Percentiles rank a stretch among this genome's conserved stretches.
Evolutionary conservation across 2,888 invertebrate genomes (phyloP).

Genomic region (Listrodromus nycthemerus): DNA sequence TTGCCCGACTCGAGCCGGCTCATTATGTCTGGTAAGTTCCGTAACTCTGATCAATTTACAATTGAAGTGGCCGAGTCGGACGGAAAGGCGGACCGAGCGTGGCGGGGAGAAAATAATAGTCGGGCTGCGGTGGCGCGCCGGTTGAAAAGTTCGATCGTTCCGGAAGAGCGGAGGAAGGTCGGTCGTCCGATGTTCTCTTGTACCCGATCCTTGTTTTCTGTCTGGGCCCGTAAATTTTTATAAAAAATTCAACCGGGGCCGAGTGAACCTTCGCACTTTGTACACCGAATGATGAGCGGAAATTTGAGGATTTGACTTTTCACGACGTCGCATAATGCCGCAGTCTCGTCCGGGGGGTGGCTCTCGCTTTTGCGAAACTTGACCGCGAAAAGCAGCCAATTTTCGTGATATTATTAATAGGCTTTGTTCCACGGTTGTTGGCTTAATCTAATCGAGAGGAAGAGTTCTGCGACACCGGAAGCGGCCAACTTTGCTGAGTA

Average conservation of each 20-base stretch:
- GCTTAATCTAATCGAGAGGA: neutral
- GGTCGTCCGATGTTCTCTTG: neutral
- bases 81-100: neutral
- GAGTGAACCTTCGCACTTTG: neutral
- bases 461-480: neutral
- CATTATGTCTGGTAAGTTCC: constrained; percentile 74
- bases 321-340: neutral
- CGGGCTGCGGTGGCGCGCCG: neutral
- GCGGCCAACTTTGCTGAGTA: neutral
- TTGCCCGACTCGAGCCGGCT: constrained; percentile 43
- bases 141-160: constrained; percentile 56
- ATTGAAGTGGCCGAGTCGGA: constrained; percentile 72
- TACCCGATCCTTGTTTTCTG: neutral
- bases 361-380: neutral
- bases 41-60: constrained; percentile 77
- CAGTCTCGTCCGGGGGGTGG: neutral
- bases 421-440: neutral
- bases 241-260: constrained; percentile 38
- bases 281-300: neutral
- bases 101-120: neutral
- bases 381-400: neutral
- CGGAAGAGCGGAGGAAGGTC: neutral
- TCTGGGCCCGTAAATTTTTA: constrained; percentile 36
- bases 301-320: neutral
- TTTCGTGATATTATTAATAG: neutral